These are phyloP conservation scores for Tenthredo distinguenda DNA, from an alignment of 2,888 invertebrate genomes.

Conservation along the genomic window DNA sequence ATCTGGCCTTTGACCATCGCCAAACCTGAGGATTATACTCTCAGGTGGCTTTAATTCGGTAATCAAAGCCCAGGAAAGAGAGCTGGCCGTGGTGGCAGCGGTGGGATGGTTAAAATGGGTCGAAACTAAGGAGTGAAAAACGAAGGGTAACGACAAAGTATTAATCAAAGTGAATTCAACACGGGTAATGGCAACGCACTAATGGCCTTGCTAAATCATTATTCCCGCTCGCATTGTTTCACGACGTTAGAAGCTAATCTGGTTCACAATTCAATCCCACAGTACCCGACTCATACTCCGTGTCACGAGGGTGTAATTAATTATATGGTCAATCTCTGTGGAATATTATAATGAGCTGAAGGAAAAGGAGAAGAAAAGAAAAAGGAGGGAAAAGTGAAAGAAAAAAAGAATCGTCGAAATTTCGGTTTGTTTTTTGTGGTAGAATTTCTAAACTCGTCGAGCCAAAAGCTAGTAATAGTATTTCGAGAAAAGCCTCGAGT, in stretches of 20 bases:
- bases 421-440: background rate
- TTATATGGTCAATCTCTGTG: background rate
- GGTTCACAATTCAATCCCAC: background rate
- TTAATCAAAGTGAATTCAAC: conserved; percentile 40
- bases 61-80: background rate
- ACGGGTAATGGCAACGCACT: conserved; percentile 12
- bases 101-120: background rate
- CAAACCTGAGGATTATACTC: background rate
- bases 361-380: background rate
- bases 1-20: background rate
- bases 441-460: background rate
- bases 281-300: background rate
- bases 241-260: background rate
- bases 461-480: conserved; percentile 60
- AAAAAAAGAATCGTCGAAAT: background rate
- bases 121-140: conserved; percentile 25
- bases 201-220: conserved; percentile 7
- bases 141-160: conserved; percentile 28
- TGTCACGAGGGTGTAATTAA: background rate
- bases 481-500: conserved; percentile 61
- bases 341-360: background rate
- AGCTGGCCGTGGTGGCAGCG: background rate
- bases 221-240: conserved; percentile 16
- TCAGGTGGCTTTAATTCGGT: background rate
- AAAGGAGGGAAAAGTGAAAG: background rate